Evolutionary conservation across 2,888 invertebrate species (phyloP), one percentile per base, ranked within the genome.

Genomic region (Noctua fimbriata): DNA sequence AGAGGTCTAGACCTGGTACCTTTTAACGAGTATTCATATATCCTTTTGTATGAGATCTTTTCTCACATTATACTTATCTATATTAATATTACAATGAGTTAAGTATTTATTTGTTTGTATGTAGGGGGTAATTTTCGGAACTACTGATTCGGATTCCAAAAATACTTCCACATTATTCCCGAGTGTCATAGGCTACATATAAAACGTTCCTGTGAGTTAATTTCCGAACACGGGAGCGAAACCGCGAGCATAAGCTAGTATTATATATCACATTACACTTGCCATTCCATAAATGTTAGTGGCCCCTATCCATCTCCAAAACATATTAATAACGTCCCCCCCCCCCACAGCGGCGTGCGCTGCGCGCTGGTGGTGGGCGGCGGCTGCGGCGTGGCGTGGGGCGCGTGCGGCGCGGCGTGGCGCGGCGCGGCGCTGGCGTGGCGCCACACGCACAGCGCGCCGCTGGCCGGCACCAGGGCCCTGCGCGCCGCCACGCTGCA

Each of bases 401-500:
- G 91, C 97, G 99, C 92, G 97, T 98, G 90, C 95, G 98, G 92
- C 78, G 90, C 93, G 52, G 90, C 93, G 89, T 96, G 96, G 96
- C 94, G 95, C 44, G 96, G 96, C 73, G 92, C 93, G 0, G 87
- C 94, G 76, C 98, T 99, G 83, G 98, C 98, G 85, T 97, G 98
- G 92, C 97, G 98, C 87, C 98, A 98, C 93, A 96, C 98, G 86
- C 98, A 93, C 73, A 79, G 89, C 0, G 96, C 95, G 0, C 86
- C 92, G 2, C 90, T 96, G 1, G 82, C 91, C 0, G 92, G 93
- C 73, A 84, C 93, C 0, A 76, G 95, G 0, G 95, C 96, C 0
- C 79, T 96, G 2, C 81, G 98, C 79, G 98, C 98, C 58, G 99
- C 99, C 96, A 99, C 99, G 67, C 95, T 99, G 85, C 99, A 99